Conservation (phyloP, 2,888 invertebrate species). For the Resseliella maxima region DNA sequence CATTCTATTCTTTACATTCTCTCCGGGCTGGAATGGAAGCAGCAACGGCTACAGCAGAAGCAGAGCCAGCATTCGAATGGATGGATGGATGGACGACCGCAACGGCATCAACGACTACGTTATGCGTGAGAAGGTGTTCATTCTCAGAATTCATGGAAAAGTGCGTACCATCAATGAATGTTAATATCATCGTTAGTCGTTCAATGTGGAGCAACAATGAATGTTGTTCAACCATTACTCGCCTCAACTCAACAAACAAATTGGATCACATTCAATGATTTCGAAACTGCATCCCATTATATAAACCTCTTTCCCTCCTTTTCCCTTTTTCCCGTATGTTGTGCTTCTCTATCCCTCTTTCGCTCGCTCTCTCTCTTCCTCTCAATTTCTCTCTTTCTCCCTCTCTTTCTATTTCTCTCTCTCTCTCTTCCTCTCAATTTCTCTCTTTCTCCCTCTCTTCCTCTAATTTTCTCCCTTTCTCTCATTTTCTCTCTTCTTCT, state of each 20-base stretch:
- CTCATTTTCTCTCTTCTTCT: too few relatives aligned
- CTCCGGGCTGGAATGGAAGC: neutral
- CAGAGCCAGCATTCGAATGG: too few relatives aligned
- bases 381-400: too few relatives aligned
- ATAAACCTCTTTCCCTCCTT: neutral
- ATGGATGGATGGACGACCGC: neutral
- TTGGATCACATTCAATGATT: slow-evolving; percentile 30
- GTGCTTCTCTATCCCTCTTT: too few relatives aligned
- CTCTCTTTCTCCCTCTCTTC: too few relatives aligned
- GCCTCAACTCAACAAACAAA: slow-evolving; percentile 22
- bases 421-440: too few relatives aligned
- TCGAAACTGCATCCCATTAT: slow-evolving; percentile 22
- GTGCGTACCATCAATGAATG: slow-evolving; percentile 51
- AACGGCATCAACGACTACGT: slow-evolving; percentile 4
- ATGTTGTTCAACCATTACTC: slow-evolving; percentile 1
- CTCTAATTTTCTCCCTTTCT: too few relatives aligned
- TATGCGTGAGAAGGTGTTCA: neutral
- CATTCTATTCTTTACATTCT: neutral
- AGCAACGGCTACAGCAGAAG: too few relatives aligned
- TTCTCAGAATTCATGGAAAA: neutral
- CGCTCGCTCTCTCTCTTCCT: too few relatives aligned
- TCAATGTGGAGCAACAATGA: slow-evolving; percentile 7
- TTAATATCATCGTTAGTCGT: slow-evolving; percentile 31
- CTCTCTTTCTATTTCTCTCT: too few relatives aligned
- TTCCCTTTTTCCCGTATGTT: neutral